Evolutionary conservation across 2,888 invertebrate species (phyloP), one percentile per base, ranked within the genome.

Genomic region (Cylloceria caligata): DNA sequence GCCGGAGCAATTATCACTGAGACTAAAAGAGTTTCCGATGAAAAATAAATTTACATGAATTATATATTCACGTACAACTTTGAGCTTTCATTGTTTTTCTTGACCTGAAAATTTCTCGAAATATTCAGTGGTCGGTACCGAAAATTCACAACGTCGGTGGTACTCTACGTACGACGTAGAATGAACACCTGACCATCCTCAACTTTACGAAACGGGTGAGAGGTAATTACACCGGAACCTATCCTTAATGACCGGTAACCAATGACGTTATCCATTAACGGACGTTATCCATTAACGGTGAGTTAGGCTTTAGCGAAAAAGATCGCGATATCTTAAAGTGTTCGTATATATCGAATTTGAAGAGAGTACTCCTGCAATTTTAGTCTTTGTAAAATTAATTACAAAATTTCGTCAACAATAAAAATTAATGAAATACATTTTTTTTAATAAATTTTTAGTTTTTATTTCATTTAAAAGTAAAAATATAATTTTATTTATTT

Each of bases 241-340:
- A 34, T 68, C 21, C 62, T 62, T 72, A 72, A 81, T 67, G 71
- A 72, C 45, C 65, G 49, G 42, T 47, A 65, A 74, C 36, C 49
- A 73, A 80, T 69, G 45, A 21, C 49, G 65, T 73, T 73, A 45
- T 49, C 64, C 79, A 73, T 84, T 69, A 82, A 81, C 64, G 67
- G 30, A 21, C 49, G 65, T 73, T 73, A 45, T 49, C 64, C 79
- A 73, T 84, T 69, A 82, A 81, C 64, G 67, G 30, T 52, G 45
- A 24, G 57, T 36, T 45, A 64, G 55, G 62, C 68, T 75, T 72
- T 75, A 74, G 74, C 72, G 57, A 64, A 19, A 21, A 21, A 34
- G 13, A 39, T 75, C 55, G 7, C 5, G 13, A 36, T 27, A 13
- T 9, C 30, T 47, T 6, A 6, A 47, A 62, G n/a, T 6, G 3